A percentile compares a stretch with the other conserved stretches of the same genome.
Evolutionary conservation across 2,797 vertebrate genomes (phyloP).

Genomic region (Vireo griseus): DNA sequence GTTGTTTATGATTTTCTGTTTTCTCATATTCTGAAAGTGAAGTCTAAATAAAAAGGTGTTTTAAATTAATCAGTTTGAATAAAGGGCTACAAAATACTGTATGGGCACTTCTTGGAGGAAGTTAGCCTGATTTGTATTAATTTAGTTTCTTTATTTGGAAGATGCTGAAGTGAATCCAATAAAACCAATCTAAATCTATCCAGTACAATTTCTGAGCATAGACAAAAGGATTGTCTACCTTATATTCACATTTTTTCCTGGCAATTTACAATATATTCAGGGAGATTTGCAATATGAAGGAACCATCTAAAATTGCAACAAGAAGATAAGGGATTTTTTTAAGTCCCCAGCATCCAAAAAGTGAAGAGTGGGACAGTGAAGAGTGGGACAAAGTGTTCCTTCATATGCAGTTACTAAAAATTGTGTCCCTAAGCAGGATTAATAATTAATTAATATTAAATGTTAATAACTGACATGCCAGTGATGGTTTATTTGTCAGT

Average conservation of each 20-base stretch:
- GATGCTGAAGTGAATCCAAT: neutral
- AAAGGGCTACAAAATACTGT: neutral
- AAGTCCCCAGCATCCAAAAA: neutral
- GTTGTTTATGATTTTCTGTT: neutral
- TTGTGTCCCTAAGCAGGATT: neutral
- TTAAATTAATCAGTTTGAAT: neutral
- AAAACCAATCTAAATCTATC: neutral
- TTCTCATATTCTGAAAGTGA: neutral
- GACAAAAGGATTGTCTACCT: neutral
- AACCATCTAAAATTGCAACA: neutral
- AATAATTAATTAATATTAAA: neutral
- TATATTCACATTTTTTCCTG: neutral
- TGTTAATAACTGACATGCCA: neutral
- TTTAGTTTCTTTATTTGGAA: neutral
- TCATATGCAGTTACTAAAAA: neutral
- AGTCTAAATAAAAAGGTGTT: neutral
- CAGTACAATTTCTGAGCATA: neutral
- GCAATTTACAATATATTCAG: neutral
- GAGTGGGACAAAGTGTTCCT: neutral
- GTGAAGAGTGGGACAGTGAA: neutral
- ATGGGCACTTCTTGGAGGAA: neutral
- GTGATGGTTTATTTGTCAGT: neutral
- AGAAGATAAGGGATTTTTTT: neutral
- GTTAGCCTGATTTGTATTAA: neutral
- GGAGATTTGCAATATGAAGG: neutral